Evolutionary conservation across 2,888 invertebrate genomes (phyloP), one percentile per base, ranked within the genome.

Genomic region (Hydriomena furcata): DNA sequence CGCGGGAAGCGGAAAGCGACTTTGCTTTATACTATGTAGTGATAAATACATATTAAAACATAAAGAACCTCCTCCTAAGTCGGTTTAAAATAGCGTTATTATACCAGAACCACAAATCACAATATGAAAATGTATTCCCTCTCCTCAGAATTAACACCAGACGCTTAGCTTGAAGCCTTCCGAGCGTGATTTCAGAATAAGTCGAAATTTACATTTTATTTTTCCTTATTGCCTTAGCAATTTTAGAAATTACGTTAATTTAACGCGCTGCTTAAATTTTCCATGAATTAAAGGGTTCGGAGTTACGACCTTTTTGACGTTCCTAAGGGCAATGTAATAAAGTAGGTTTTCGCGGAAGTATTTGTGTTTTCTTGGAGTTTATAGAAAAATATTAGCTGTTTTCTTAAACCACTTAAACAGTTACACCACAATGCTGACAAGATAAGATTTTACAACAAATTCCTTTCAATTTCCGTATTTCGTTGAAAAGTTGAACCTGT

Each of bases 161-260:
- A 53, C 54, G 53, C 56, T 56, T 46, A 50, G 52, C 49, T 52
- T 28, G 31, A 46, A 56, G 41, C 32, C 42, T 38, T 13, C 37
- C 10, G 13, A 37, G 53, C 52, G 49, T 55, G 55, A 63, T 58
- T 62, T 46, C 37, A 37, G 43, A 62, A 58, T 53, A 56, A 52
- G 47, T 21, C 34, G 32, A 32, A 50, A 60, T 60, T 61, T 58
- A 35, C 63, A 60, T 60, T 61, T 55, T 48, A 52, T 57, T 56
- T 60, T 58, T 52, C 50, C 60, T 57, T 55, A 52, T 57, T 54
- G 55, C 55, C 50, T 47, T 34, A 55, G 40, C 52, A 52, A 51
- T 51, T n/a, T 61, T 55, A 55, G 51, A 37, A 53, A 59, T 59
- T 55, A 55, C 54, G 35, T 38, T 47, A 40, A 49, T 49, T 45